phyloP scores from a whole-genome alignment of 2,113 vertebrate genomes.

The Tyto alba region DNA sequence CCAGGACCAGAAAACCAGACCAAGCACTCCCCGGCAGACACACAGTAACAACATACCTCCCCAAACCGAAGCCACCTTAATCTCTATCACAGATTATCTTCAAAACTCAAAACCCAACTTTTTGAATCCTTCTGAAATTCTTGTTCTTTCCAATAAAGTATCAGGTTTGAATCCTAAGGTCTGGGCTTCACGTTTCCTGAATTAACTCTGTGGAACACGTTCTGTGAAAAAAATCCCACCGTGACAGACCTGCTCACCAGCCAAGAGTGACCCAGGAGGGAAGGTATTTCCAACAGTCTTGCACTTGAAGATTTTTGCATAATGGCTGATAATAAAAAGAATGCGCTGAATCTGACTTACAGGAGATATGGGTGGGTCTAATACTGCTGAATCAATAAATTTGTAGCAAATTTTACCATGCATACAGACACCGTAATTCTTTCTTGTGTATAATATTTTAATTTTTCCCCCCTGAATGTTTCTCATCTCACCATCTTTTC shows the following conservation, averaged over 20 bases:
- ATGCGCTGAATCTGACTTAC: neutral
- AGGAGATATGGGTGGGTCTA: neutral
- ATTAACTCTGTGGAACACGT: neutral
- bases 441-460: neutral
- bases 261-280: neutral
- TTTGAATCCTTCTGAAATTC: neutral
- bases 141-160: neutral
- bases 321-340: neutral
- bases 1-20: neutral
- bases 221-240: neutral
- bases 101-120: neutral
- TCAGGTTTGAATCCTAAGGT: neutral
- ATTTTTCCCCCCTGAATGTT: accelerated
- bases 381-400: neutral
- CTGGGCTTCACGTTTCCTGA: neutral
- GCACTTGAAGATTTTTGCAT: neutral
- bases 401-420: neutral
- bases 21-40: neutral
- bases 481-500: neutral
- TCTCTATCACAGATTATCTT: neutral
- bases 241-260: neutral
- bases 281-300: neutral
- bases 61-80: neutral
- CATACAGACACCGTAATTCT: neutral
- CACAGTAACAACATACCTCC: accelerated